Percentiles rank a stretch among this genome's conserved stretches.
These are phyloP conservation scores for Mechanitis mazaeus DNA, from an alignment of 2,888 invertebrate genomes.

Conservation along the genomic window DNA sequence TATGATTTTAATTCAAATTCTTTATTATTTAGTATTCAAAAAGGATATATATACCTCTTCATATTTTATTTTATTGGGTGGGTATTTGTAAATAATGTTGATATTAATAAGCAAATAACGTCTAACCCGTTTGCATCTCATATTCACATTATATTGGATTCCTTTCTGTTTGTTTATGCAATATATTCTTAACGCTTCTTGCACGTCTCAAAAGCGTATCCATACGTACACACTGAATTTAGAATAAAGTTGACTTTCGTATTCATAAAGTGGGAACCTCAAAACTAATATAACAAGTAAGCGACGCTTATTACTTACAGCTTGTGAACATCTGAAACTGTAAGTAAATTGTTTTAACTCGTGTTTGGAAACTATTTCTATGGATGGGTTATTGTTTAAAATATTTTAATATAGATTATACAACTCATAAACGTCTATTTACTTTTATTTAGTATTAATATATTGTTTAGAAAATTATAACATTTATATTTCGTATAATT, in stretches of 20 bases:
- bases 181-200: conserved; percentile 7
- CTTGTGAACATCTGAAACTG: conserved; percentile 36
- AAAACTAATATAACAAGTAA: conserved; percentile 44
- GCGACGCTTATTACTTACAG: conserved; percentile 40
- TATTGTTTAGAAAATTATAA: too few relatives aligned
- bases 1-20: too few relatives aligned
- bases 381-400: too few relatives aligned
- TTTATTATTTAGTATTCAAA: too few relatives aligned
- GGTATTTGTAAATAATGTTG: background rate
- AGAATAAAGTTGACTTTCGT: conserved; percentile 38
- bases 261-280: conserved; percentile 40
- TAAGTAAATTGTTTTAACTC: conserved; percentile 38
- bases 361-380: conserved; percentile 27
- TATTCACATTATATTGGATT: conserved; percentile 7
- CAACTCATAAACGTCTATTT: too few relatives aligned
- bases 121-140: conserved; percentile 2
- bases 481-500: too few relatives aligned
- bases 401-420: too few relatives aligned
- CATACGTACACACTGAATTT: conserved; percentile 30
- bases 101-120: background rate
- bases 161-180: conserved; percentile 6
- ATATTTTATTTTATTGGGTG: too few relatives aligned
- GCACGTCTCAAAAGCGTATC: conserved; percentile 9
- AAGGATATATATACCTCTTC: too few relatives aligned
- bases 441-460: too few relatives aligned